Base-by-base conservation (phyloP, 2,888 invertebrate genomes). In the Dryobotodes eremita region DNA sequence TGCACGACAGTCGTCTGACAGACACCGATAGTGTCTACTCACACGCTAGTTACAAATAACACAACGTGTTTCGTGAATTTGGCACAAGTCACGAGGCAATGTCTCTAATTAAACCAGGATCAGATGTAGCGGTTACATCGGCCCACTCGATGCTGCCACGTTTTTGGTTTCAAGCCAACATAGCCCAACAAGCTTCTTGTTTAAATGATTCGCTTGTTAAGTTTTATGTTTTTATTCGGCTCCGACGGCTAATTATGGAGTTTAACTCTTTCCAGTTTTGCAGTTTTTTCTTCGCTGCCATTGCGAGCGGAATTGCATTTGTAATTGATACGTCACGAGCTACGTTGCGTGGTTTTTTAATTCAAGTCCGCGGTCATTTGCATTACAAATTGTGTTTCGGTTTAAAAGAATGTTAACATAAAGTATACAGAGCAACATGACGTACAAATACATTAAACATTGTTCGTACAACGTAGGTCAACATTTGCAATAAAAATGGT, bases 91-190 rank as follows among this genome's bases (percentile, higher is more conserved):
- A 86, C 85, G 81, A 89, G 86, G 89, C 92, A 90, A 90, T 92
- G 92, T 91, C 90, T 93, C 93, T 95, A 95, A 95, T 95, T 95
- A 95, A 94, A 94, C 92, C 86, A 90, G 94, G 95, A 95, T 95
- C 95, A 94, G 93, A 93, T 94, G 93, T 92, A 92, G 92, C 92
- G 90, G 92, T 90, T 89, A 85, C 89, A 87, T 83, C 82, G 85
- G 79, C 89, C 86, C 90, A 89, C 90, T 91, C 90, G 90, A 91
- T 91, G 92, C 91, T 87, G 87, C 89, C 91, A 88, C 92, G 92
- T 91, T 94, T 94, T 95, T 95, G 96, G 95, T 95, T 92, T 88
- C 89, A 87, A 92, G 95, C 95, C 96, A 96, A 75, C 76, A 46
- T 46, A 48, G 48, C 76, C 76, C 57, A 75, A 95, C 93, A 92